Conservation (phyloP, 2,888 invertebrate genomes). For the Helobdella robusta region DNA sequence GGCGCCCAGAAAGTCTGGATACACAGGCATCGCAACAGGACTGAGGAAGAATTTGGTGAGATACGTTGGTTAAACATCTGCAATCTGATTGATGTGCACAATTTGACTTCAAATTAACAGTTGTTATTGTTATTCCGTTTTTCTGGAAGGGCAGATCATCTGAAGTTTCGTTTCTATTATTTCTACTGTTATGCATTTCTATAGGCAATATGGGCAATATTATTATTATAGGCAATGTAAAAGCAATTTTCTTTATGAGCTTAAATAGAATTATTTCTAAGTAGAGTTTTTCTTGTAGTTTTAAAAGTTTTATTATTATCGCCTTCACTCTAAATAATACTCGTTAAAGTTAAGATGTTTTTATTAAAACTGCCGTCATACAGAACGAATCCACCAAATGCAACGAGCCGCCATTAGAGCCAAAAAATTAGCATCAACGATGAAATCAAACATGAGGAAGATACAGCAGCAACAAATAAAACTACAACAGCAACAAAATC, state of each 20-base stretch:
- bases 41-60: conserved; percentile 59
- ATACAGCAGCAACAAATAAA: too few species aligned
- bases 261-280: too few species aligned
- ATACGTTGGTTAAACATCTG: not conserved
- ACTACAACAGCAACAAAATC: too few species aligned
- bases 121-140: too few species aligned
- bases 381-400: conserved; percentile 50
- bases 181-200: not conserved
- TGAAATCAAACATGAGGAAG: conserved; percentile 43
- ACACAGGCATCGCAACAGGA: conserved; percentile 71
- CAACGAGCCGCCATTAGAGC: conserved; percentile 51
- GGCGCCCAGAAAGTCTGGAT: conserved; percentile 85
- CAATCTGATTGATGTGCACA: not conserved
- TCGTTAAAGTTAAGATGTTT: not conserved
- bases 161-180: not conserved
- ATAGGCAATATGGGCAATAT: too few species aligned
- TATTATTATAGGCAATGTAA: too few species aligned
- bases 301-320: not conserved
- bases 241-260: too few species aligned
- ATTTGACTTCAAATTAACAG: not conserved
- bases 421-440: conserved; percentile 43
- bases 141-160: not conserved
- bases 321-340: not conserved
- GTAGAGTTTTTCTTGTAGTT: not conserved
- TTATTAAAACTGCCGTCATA: not conserved